These are phyloP conservation scores for Drosophila pseudoananassae DNA, from an alignment of 1,140 invertebrate genomes.

Conservation along the genomic window DNA sequence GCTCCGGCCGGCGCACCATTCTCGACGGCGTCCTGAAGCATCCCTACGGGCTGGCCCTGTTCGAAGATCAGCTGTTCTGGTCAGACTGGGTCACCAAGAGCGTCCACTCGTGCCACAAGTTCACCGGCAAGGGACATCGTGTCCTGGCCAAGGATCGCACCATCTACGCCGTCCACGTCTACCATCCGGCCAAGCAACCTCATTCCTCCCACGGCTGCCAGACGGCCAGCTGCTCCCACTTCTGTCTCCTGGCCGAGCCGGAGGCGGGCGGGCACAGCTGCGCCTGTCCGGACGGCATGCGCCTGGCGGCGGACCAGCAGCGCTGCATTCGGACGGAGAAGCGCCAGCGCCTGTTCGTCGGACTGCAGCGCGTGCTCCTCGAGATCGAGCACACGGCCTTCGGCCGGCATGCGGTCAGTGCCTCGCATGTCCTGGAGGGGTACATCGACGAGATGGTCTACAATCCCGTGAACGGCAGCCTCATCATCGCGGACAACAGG, in stretches of 20 bases:
- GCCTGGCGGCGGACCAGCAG: constrained; percentile 84
- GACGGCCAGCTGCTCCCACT: constrained; percentile 88
- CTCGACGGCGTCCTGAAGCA: constrained; percentile 87
- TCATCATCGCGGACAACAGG: constrained; percentile 86
- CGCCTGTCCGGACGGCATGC: constrained; percentile 91
- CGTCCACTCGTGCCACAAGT: constrained; percentile 89
- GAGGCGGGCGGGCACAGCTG: constrained; percentile 87
- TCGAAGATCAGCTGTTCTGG: constrained; percentile 95
- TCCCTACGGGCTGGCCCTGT: constrained; percentile 93
- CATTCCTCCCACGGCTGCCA: constrained; percentile 89
- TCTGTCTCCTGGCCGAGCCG: constrained; percentile 90
- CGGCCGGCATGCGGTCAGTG: constrained; percentile 83
- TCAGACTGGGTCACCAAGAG: constrained; percentile 90
- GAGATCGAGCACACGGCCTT: constrained; percentile 85
- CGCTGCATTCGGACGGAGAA: constrained; percentile 85
- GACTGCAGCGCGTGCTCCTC: constrained; percentile 78
- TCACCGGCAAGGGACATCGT: constrained; percentile 87
- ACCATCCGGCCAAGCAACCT: constrained; percentile 87
- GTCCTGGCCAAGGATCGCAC: constrained; percentile 84
- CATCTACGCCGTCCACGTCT: constrained; percentile 88
- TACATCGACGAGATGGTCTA: constrained; percentile 84
- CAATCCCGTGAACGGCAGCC: constrained; percentile 83
- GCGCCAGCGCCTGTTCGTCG: constrained; percentile 83
- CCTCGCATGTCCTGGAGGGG: constrained; percentile 77
- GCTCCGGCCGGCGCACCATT: constrained; percentile 88